Percentiles rank a stretch among this genome's conserved stretches.
Evolutionary conservation across 2,888 invertebrate genomes (phyloP).

Genomic region (Drosophila anomelani): DNA sequence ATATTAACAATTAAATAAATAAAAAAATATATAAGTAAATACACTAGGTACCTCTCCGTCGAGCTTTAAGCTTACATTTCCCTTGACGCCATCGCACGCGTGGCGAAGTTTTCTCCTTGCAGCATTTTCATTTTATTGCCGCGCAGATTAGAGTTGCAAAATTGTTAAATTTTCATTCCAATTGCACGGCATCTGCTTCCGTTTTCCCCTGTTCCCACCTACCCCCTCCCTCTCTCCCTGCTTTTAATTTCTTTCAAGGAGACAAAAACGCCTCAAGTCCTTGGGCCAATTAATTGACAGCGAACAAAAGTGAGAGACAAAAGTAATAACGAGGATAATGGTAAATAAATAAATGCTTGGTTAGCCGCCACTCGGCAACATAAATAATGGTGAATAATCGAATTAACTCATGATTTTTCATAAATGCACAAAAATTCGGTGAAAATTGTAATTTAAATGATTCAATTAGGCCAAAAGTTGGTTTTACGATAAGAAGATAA

Average conservation of each 20-base stretch:
- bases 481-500: not conserved
- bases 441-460: slow-evolving; percentile 8
- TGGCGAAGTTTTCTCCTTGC: slow-evolving; percentile 68
- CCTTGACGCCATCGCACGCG: slow-evolving; percentile 12
- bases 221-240: not conserved
- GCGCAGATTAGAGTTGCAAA: slow-evolving; percentile 77
- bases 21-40: not conserved
- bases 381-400: slow-evolving; percentile 28
- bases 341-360: slow-evolving; percentile 42
- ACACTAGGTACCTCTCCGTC: not conserved
- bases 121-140: slow-evolving; percentile 76
- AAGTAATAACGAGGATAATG: slow-evolving; percentile 25
- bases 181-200: slow-evolving; percentile 36
- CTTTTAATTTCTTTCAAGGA: slow-evolving; percentile 32
- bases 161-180: slow-evolving; percentile 75
- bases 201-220: not conserved
- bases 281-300: slow-evolving; percentile 43
- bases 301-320: slow-evolving; percentile 13
- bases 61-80: not conserved
- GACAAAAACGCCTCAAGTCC: slow-evolving; percentile 28
- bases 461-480: not conserved
- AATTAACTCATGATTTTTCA: slow-evolving; percentile 25
- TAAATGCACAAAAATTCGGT: not conserved
- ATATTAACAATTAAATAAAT: not conserved
- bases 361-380: slow-evolving; percentile 16